These are phyloP conservation scores for Edolisoma coerulescens DNA, from an alignment of 2,113 vertebrate genomes.

Conservation along the genomic window DNA sequence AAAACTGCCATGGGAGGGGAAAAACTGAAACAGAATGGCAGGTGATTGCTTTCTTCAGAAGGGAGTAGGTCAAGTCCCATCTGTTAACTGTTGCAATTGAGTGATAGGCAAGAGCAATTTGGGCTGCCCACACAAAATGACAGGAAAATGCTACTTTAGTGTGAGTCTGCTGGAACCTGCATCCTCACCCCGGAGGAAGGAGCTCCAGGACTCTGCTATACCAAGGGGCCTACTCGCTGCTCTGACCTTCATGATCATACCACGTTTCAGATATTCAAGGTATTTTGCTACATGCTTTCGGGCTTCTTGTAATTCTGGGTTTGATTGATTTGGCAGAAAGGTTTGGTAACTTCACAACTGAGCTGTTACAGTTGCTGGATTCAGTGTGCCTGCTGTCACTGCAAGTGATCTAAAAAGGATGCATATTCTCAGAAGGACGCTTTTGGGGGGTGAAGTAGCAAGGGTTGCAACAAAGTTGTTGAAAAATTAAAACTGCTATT, in stretches of 20 bases:
- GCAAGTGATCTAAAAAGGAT: background rate
- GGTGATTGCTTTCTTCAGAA: background rate
- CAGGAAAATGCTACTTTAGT: background rate
- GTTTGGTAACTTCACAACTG: background rate
- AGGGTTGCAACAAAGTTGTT: background rate
- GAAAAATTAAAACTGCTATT: background rate
- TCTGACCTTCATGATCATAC: background rate
- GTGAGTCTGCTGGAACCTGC: background rate
- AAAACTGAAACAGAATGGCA: background rate
- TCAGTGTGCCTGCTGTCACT: background rate
- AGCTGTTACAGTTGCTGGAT: background rate
- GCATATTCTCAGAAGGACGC: background rate
- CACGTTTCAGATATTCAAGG: accelerated
- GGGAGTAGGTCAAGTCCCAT: background rate
- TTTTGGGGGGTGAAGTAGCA: background rate
- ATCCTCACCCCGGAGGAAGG: background rate
- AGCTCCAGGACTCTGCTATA: background rate
- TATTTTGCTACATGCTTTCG: background rate
- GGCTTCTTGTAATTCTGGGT: background rate
- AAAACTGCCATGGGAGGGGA: background rate
- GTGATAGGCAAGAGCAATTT: background rate
- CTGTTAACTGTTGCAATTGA: background rate
- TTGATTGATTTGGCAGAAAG: background rate
- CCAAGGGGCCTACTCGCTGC: background rate
- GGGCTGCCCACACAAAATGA: background rate